Conservation (phyloP, 1,140 invertebrate species). For the Diplogasteroides magnus region DNA sequence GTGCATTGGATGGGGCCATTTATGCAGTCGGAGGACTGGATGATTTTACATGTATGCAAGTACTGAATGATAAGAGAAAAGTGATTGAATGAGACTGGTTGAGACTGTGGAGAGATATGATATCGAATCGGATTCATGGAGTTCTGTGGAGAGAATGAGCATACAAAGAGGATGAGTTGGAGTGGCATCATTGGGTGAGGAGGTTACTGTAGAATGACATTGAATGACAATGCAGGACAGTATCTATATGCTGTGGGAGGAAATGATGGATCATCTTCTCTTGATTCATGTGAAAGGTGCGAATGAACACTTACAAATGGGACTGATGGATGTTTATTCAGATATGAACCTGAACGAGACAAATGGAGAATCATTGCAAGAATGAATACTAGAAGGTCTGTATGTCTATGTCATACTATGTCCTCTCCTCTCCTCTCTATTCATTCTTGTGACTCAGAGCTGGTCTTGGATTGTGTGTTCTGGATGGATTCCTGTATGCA, state of each 20-base stretch:
- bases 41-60: slow-evolving; percentile 68
- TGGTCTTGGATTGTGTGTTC: slow-evolving; percentile 38
- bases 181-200: slow-evolving; percentile 47
- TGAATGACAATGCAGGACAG: too few relatives aligned
- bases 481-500: slow-evolving; percentile 68
- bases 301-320: neutral
- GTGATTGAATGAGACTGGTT: neutral
- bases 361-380: slow-evolving; percentile 70
- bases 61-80: neutral
- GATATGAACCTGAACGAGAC: slow-evolving; percentile 75
- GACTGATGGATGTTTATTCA: neutral
- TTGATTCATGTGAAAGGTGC: slow-evolving; percentile 70
- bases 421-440: too few relatives aligned
- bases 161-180: slow-evolving; percentile 40
- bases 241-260: slow-evolving; percentile 74
- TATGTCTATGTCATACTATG: too few relatives aligned
- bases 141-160: slow-evolving; percentile 35
- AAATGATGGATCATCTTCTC: slow-evolving; percentile 73
- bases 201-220: too few relatives aligned
- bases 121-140: slow-evolving; percentile 35
- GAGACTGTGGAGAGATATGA: slow-evolving; percentile 42
- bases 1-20: slow-evolving; percentile 76
- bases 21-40: slow-evolving; percentile 92
- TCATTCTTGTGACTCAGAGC: too few relatives aligned
- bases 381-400: slow-evolving; percentile 33